Evolutionary conservation across 2,888 invertebrate genomes (phyloP).

Genomic region (Cheilosia vernalis): DNA sequence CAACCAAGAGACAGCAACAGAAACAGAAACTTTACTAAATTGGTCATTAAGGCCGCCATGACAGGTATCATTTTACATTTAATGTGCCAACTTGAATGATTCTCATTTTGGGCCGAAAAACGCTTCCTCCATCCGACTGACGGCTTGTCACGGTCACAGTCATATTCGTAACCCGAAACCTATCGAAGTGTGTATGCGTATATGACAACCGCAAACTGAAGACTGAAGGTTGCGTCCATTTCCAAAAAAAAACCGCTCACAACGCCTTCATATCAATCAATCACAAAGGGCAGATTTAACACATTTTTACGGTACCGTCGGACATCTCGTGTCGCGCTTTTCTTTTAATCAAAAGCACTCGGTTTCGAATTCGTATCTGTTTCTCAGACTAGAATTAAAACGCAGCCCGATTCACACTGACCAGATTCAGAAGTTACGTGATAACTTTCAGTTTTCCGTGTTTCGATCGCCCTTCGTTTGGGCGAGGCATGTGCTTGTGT

Average conservation of each 20-base stretch:
- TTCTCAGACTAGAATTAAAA: slow-evolving; percentile 65
- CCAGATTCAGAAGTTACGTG: slow-evolving; percentile 32
- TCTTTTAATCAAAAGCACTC: slow-evolving; percentile 54
- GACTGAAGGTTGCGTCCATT: slow-evolving; percentile 30
- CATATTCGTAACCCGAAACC: slow-evolving; percentile 7
- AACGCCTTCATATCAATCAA: slow-evolving; percentile 70
- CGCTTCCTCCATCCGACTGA: slow-evolving; percentile 37
- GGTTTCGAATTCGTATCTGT: slow-evolving; percentile 9
- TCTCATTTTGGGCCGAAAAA: slow-evolving; percentile 22
- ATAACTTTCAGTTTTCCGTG: slow-evolving; percentile 48
- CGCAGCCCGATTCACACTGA: slow-evolving; percentile 7
- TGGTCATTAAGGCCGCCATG: slow-evolving; percentile 60
- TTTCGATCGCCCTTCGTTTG: slow-evolving; percentile 29
- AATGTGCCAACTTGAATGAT: slow-evolving; percentile 58
- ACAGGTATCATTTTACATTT: slow-evolving; percentile 68
- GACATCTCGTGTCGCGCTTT: slow-evolving; percentile 51
- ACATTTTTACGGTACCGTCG: background rate
- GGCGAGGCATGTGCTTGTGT: slow-evolving; percentile 32
- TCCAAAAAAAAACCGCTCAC: background rate
- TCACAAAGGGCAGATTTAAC: slow-evolving; percentile 45
- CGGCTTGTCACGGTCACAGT: slow-evolving; percentile 54
- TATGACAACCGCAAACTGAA: slow-evolving; percentile 20
- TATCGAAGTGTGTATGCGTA: background rate
- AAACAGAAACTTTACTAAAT: slow-evolving; percentile 24
- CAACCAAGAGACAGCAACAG: background rate